Conservation (phyloP, 2,113 vertebrate species). For the Ctenodactylus gundi region DNA sequence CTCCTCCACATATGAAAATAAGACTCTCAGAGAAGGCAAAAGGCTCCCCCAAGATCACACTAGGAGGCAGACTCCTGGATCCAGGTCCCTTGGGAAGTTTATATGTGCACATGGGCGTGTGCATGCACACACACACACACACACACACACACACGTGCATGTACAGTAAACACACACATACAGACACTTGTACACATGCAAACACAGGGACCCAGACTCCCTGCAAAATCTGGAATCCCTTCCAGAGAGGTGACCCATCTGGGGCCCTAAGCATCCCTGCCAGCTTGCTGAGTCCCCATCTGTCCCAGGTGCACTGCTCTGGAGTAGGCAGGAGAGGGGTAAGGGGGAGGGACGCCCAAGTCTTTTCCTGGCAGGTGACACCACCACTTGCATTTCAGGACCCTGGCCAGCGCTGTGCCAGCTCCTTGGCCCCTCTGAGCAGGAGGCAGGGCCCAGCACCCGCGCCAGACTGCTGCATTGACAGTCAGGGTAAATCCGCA, state of each 20-base stretch:
- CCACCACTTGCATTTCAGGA: neutral
- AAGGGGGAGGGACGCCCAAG: no score
- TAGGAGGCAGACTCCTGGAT: neutral
- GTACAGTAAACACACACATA: neutral
- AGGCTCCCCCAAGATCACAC: neutral
- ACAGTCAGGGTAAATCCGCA: slow-evolving; percentile 41
- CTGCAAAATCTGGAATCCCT: neutral
- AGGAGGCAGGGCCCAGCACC: neutral
- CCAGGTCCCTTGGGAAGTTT: neutral
- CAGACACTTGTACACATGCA: neutral
- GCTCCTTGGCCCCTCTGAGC: neutral
- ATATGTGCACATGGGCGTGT: no score
- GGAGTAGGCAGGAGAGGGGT: neutral
- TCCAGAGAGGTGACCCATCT: neutral
- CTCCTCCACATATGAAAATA: neutral
- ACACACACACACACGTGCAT: no score
- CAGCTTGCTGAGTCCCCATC: neutral
- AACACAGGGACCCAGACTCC: neutral
- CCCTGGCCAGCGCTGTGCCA: neutral
- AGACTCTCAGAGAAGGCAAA: neutral
- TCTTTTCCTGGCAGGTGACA: neutral
- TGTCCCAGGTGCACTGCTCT: neutral
- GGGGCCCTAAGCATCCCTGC: neutral
- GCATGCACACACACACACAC: neutral
- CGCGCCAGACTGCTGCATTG: neutral